Conservation (phyloP, 35 echinoderm and acorn worm genomes). For the Lytechinus variegatus region DNA sequence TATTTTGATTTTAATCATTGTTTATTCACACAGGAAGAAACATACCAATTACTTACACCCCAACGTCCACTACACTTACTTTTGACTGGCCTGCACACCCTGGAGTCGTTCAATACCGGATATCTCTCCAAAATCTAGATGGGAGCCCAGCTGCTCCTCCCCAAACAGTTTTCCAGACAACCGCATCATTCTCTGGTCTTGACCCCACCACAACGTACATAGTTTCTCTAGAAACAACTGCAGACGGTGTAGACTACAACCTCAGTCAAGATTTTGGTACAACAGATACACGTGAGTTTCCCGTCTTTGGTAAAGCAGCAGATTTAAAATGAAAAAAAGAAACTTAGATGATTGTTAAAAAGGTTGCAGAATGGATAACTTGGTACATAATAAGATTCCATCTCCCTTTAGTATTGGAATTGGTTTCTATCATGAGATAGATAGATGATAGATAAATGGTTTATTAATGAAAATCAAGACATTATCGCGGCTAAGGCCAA, state of each 20-base stretch:
- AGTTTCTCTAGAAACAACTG: constrained; percentile 26
- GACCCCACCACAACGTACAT: not conserved
- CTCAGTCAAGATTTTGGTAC: not conserved
- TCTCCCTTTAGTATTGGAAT: too few relatives aligned
- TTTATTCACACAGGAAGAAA: constrained; percentile 17
- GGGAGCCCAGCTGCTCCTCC: not conserved
- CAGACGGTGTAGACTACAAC: constrained; percentile 23
- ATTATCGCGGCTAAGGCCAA: too few relatives aligned
- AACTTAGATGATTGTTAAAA: too few relatives aligned
- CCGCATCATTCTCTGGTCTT: not conserved
- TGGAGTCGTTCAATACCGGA: not conserved
- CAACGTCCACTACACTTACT: not conserved
- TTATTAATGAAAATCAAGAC: too few relatives aligned
- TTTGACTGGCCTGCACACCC: constrained; percentile 33
- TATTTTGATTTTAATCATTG: too few relatives aligned
- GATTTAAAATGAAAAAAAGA: too few relatives aligned
- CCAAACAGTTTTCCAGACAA: not conserved
- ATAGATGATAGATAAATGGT: too few relatives aligned
- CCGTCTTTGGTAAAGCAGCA: too few relatives aligned
- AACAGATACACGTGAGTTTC: not conserved
- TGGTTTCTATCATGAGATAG: too few relatives aligned
- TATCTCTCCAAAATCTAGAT: not conserved
- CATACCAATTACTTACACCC: not conserved
- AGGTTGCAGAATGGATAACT: too few relatives aligned
- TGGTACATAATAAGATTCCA: too few relatives aligned